Percentiles rank a stretch among this genome's conserved stretches.
Conservation (phyloP, 2,797 vertebrate genomes). For the Hipposideros larvatus region DNA sequence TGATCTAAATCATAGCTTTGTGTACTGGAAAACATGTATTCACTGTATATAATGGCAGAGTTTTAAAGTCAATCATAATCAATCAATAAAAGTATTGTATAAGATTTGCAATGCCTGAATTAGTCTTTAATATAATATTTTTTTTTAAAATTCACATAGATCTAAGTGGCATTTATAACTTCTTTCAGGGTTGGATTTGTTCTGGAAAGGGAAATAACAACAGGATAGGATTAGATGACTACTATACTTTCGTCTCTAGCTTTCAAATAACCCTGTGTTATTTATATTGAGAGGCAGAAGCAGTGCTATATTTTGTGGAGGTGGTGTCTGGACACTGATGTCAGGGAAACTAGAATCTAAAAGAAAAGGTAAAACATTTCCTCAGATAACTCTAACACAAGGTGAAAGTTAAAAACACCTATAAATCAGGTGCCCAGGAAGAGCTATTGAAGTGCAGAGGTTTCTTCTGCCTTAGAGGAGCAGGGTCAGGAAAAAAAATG, state of each 20-base stretch:
- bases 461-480: neutral
- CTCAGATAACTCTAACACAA: neutral
- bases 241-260: constrained; percentile 8
- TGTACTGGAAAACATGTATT: constrained; percentile 79
- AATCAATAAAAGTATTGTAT: constrained; percentile 75
- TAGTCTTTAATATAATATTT: constrained; percentile 26
- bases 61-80: constrained; percentile 80
- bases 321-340: neutral
- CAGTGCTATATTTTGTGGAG: neutral
- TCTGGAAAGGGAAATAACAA: constrained; percentile 40
- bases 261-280: constrained; percentile 17
- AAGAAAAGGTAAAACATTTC: neutral
- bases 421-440: neutral
- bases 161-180: constrained; percentile 14
- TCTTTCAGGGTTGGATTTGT: neutral
- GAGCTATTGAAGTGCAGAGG: neutral
- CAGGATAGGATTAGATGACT: neutral
- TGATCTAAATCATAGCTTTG: constrained; percentile 80
- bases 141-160: constrained; percentile 37
- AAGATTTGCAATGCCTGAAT: constrained; percentile 48
- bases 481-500: neutral
- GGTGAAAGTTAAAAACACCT: neutral
- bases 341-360: neutral
- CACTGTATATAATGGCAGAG: constrained; percentile 71
- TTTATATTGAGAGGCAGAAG: neutral